Conservation (phyloP, 1,140 invertebrate genomes). For the Phthorimaea operculella region DNA sequence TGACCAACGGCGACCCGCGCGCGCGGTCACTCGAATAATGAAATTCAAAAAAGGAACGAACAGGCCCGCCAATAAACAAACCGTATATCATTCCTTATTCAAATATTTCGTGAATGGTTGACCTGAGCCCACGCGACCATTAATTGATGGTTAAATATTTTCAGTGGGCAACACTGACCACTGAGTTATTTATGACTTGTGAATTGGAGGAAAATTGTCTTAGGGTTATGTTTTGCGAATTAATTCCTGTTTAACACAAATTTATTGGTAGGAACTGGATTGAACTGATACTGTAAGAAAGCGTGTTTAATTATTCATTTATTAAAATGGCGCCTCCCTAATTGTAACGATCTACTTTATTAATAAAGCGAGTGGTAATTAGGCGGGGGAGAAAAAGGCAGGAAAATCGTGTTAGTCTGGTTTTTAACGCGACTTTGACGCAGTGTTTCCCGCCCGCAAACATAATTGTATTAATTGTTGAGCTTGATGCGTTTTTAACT, state of each 20-base stretch:
- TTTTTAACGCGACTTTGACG: slow-evolving; percentile 54
- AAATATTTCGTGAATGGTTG: slow-evolving; percentile 62
- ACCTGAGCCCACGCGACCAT: slow-evolving; percentile 62
- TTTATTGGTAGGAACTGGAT: too few relatives aligned
- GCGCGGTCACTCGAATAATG: slow-evolving; percentile 54
- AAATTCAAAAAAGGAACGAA: slow-evolving; percentile 55
- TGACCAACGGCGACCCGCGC: slow-evolving; percentile 51
- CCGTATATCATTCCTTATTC: slow-evolving; percentile 66
- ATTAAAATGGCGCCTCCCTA: slow-evolving; percentile 43
- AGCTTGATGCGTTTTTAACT: slow-evolving; percentile 44
- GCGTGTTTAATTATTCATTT: slow-evolving; percentile 23
- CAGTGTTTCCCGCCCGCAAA: slow-evolving; percentile 47
- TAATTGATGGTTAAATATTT: slow-evolving; percentile 62
- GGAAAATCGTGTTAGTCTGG: slow-evolving; percentile 58
- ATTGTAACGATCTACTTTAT: slow-evolving; percentile 59
- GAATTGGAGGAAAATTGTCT: slow-evolving; percentile 24
- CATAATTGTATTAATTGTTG: slow-evolving; percentile 60
- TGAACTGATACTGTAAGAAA: too few relatives aligned
- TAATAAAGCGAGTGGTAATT: slow-evolving; percentile 64
- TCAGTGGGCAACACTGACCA: slow-evolving; percentile 45
- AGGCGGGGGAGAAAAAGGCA: slow-evolving; percentile 59
- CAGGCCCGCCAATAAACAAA: slow-evolving; percentile 65
- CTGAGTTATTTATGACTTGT: slow-evolving; percentile 51
- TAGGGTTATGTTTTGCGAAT: background rate
- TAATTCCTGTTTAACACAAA: background rate